A percentile compares a stretch with the other conserved stretches of the same genome.
phyloP scores from a whole-genome alignment of 2,113 vertebrate species.

The Mormoops blainvillei region DNA sequence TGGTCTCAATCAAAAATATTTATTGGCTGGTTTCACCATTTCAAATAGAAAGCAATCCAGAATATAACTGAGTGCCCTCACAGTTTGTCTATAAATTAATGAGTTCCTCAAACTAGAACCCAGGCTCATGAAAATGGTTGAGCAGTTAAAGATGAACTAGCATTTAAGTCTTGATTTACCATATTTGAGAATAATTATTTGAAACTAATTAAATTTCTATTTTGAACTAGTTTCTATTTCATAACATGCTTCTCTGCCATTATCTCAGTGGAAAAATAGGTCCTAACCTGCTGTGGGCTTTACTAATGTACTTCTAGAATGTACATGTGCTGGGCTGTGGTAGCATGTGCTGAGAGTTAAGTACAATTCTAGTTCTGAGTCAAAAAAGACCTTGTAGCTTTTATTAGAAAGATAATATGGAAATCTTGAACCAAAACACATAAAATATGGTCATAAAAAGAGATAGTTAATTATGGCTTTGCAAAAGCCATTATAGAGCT shows the following conservation, averaged over 20 bases:
- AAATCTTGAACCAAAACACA: constrained; percentile 41
- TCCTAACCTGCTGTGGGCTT: background rate
- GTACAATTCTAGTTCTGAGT: constrained; percentile 1
- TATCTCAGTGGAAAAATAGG: background rate
- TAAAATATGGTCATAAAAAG: constrained; percentile 39
- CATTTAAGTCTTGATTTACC: background rate
- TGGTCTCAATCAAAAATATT: background rate
- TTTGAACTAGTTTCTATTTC: background rate
- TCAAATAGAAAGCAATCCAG: background rate
- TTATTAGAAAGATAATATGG: constrained; percentile 26
- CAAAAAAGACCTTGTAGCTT: background rate
- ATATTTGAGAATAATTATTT: background rate
- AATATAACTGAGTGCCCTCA: background rate
- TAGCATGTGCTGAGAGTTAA: background rate
- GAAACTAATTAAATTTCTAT: background rate
- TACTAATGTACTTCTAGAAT: background rate
- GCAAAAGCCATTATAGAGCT: constrained; percentile 25
- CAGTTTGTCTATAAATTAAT: background rate
- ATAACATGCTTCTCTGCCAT: background rate
- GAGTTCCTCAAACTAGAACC: background rate
- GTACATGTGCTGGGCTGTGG: background rate
- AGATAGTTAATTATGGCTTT: constrained; percentile 31
- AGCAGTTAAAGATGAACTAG: background rate
- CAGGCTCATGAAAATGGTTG: background rate
- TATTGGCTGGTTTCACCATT: background rate